Evolutionary conservation across 2,797 vertebrate species (phyloP), one percentile per base, ranked within the genome.

Genomic region (Gymnothorax javanicus): DNA sequence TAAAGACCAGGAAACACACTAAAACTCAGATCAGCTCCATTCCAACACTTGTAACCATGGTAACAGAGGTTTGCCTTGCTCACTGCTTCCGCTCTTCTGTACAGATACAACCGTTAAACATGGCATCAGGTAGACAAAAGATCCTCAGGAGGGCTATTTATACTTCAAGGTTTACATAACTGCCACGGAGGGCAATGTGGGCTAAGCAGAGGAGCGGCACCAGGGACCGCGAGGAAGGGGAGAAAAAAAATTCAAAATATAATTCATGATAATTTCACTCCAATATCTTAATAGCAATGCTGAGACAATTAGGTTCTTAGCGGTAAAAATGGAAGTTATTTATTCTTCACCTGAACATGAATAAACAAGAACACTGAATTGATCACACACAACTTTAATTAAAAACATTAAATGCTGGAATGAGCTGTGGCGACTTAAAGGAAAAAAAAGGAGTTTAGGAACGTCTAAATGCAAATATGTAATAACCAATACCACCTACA

Each of bases 21-120:
- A 15, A 59, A 75, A 84, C 82, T 43, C 64, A 25, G n/a, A 69
- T n/a, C 23, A 6, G 64, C 9, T 69, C 64, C 64, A 69, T 69
- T 84, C 82, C 71, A 84, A 84, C 69, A 77, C 33, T 57, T 25
- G 86, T 87, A 84, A 87, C 82, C 59, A 87, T 84, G 82, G 86
- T 60, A 87, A 84, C 86, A 20, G 79, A 84, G 86, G 86, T 52
- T 84, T 69, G 81, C 23, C 83, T 58, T 23, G 69, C 20, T 54
- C 20, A 77, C 79, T 1, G 82, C 13, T 87, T 87, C 69, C 15
- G 9, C 79, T 23, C 62, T 54, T 62, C 79, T 86, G 25, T 62
- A 71, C 56, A 58, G 81, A 83, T 82, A 86, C 54, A 56, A 62
- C 59, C 79, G 33, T 60, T 71, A 54, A 57, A 87, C 58, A 17